Percentiles rank a stretch among this genome's conserved stretches.
phyloP scores from a whole-genome alignment of 2,113 vertebrate genomes.

The Nematolebias whitei region DNA sequence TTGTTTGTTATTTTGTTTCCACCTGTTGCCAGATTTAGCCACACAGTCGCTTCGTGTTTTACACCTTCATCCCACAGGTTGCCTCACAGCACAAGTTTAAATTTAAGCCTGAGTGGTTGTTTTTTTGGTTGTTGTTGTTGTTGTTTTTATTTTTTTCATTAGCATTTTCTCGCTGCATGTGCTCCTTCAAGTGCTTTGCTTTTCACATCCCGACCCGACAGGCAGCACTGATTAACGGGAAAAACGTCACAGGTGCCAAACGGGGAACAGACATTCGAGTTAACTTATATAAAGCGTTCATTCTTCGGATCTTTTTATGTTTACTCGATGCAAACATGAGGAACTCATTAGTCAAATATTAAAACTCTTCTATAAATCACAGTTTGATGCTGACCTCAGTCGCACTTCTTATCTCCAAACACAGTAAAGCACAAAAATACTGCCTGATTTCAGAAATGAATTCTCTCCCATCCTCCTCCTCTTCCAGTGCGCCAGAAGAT shows the following conservation, averaged over 20 bases:
- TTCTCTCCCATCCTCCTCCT: conserved; percentile 46
- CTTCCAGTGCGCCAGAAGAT: conserved; percentile 68
- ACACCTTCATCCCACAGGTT: conserved; percentile 15
- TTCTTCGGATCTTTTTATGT: neutral
- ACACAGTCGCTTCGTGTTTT: conserved; percentile 4
- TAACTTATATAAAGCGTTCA: conserved; percentile 8
- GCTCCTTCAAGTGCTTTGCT: conserved; percentile 17
- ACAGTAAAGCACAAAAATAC: conserved; percentile 41
- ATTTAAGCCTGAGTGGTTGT: conserved; percentile 26
- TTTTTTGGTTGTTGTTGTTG: too few species aligned
- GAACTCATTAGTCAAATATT: conserved; percentile 5
- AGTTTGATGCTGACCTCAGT: conserved; percentile 28
- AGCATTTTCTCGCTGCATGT: conserved; percentile 17
- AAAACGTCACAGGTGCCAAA: conserved; percentile 4
- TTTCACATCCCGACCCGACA: conserved; percentile 20
- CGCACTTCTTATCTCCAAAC: too few species aligned
- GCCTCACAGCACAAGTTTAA: conserved; percentile 28
- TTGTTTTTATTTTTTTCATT: conserved; percentile 36
- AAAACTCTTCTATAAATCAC: conserved; percentile 39
- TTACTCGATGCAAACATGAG: neutral
- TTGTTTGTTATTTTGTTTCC: too few species aligned
- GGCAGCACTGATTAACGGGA: neutral
- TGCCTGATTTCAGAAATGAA: conserved; percentile 51
- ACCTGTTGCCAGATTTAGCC: conserved; percentile 23
- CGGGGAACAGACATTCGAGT: conserved; percentile 11